A percentile compares a stretch with the other conserved stretches of the same genome.
Evolutionary conservation across 2,797 vertebrate genomes (phyloP).

Genomic region (Alfaro cultratus): DNA sequence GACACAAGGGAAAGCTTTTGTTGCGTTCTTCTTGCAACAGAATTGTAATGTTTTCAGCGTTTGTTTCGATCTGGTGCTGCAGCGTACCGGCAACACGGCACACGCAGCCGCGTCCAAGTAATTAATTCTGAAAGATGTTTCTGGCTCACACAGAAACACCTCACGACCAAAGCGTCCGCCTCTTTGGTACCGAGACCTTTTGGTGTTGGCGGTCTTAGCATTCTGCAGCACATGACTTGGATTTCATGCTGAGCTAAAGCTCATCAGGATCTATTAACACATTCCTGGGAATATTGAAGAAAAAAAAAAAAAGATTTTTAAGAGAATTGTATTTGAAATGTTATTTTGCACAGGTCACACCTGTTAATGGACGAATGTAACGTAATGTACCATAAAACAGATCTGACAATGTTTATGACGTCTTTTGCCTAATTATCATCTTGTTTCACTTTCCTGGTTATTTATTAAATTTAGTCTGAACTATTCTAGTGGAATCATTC

Average conservation of each 20-base stretch:
- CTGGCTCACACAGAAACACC: neutral
- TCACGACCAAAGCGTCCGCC: constrained; percentile 27
- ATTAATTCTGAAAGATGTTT: neutral
- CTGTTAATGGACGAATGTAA: neutral
- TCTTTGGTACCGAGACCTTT: neutral
- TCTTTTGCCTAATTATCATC: neutral
- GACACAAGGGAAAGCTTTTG: neutral
- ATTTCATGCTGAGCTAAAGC: constrained; percentile 14
- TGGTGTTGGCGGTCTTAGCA: neutral
- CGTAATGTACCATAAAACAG: neutral
- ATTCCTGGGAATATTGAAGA: constrained; percentile 5
- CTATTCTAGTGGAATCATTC: neutral
- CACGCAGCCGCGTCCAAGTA: neutral
- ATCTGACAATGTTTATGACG: neutral
- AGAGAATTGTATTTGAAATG: neutral
- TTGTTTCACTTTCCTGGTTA: neutral
- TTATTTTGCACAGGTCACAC: neutral
- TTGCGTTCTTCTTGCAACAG: neutral
- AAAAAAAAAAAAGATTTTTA: neutral
- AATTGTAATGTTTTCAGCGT: neutral
- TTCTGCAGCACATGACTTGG: constrained; percentile 22
- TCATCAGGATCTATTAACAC: neutral
- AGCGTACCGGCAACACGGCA: neutral
- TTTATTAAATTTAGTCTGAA: neutral
- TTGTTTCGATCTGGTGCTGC: neutral